A percentile compares a stretch with the other conserved stretches of the same genome.
Conservation (phyloP, 2,888 invertebrate species). For the Drosophila nr. medialis region DNA sequence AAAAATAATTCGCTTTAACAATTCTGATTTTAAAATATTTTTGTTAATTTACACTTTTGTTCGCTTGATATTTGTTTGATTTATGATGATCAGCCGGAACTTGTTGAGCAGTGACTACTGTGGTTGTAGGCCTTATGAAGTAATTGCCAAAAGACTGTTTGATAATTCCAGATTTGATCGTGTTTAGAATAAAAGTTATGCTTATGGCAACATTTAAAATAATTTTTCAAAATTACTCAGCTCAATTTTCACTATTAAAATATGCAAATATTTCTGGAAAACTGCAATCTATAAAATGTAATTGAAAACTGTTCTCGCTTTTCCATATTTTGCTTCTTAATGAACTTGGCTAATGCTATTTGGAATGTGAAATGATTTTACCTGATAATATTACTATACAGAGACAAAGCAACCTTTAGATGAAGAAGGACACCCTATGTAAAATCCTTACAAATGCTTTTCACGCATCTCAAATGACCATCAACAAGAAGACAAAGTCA, state of each 20-base stretch:
- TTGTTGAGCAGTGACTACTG: background rate
- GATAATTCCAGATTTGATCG: background rate
- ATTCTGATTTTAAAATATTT: background rate
- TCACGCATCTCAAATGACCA: conserved; percentile 57
- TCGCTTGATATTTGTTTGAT: background rate
- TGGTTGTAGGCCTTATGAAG: too few relatives aligned
- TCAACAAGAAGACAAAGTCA: conserved; percentile 31
- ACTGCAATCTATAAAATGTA: conserved; percentile 7
- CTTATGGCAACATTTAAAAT: too few relatives aligned
- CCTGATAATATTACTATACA: conserved; percentile 18
- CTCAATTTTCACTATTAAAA: background rate
- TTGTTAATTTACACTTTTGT: background rate
- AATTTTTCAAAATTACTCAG: too few relatives aligned
- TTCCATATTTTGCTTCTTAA: background rate
- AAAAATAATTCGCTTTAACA: too few relatives aligned
- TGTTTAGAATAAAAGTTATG: background rate
- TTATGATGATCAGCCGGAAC: background rate
- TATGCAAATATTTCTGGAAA: background rate
- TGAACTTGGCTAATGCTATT: conserved; percentile 10
- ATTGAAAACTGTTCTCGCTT: conserved; percentile 5
- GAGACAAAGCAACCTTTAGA: background rate
- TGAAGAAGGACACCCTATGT: conserved; percentile 9
- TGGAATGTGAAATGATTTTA: conserved; percentile 19
- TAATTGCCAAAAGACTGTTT: too few relatives aligned
- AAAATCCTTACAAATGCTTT: conserved; percentile 19